A percentile compares a stretch with the other conserved stretches of the same genome.
phyloP scores from a whole-genome alignment of 2,113 vertebrate genomes.

The Macheiramphus alcinus region DNA sequence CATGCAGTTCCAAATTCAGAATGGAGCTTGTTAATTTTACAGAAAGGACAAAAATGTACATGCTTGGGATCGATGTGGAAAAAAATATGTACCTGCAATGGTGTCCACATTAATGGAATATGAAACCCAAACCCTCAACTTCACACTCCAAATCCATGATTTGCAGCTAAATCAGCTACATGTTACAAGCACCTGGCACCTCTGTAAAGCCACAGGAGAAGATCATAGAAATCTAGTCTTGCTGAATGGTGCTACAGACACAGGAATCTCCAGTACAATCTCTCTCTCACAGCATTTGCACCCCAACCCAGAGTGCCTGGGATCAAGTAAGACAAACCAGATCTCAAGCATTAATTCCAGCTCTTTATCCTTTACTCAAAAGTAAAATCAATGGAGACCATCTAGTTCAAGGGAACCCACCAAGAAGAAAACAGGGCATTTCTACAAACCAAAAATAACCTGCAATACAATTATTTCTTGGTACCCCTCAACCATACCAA shows the following conservation, averaged over 20 bases:
- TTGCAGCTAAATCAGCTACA: background rate
- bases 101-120: background rate
- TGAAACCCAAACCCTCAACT: background rate
- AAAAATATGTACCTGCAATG: background rate
- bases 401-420: background rate
- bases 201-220: background rate
- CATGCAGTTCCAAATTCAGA: background rate
- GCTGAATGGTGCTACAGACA: background rate
- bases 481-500: background rate
- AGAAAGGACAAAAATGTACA: rapidly evolving
- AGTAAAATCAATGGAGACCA: background rate
- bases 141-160: background rate
- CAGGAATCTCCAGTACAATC: background rate
- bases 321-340: background rate
- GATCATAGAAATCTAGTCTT: background rate
- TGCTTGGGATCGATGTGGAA: background rate
- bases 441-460: background rate
- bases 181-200: background rate
- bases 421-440: background rate
- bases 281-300: background rate
- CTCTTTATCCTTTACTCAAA: background rate
- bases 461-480: background rate
- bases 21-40: background rate
- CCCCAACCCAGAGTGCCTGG: background rate
- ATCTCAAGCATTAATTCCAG: background rate